These are phyloP conservation scores for Petroica traversi DNA, from an alignment of 2,113 vertebrate genomes.

Conservation along the genomic window DNA sequence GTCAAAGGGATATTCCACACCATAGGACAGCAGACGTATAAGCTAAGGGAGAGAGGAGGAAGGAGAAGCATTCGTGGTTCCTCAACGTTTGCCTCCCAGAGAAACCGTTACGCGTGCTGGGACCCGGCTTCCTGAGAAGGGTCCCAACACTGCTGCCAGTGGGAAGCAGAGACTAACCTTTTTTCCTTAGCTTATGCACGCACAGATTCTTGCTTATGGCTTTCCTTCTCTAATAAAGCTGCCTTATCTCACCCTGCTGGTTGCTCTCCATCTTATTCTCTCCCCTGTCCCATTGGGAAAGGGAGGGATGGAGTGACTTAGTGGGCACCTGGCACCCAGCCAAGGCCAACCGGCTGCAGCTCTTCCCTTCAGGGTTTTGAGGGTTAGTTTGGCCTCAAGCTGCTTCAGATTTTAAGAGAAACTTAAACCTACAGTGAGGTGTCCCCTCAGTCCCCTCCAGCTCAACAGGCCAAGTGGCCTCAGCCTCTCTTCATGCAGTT, in stretches of 20 bases:
- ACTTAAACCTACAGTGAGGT: not conserved
- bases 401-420: not conserved
- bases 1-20: not conserved
- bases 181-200: not conserved
- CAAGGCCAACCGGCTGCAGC: accelerated
- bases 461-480: not conserved
- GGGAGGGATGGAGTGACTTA: accelerated
- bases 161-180: not conserved
- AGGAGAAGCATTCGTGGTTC: too few species aligned
- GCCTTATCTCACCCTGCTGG: not conserved
- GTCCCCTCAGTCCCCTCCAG: not conserved
- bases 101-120: not conserved
- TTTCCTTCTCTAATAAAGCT: not conserved
- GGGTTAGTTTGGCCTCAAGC: not conserved
- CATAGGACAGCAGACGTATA: not conserved
- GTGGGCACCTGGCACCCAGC: not conserved
- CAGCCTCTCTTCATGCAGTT: too few species aligned
- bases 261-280: not conserved
- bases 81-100: not conserved
- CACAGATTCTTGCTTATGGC: not conserved
- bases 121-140: not conserved
- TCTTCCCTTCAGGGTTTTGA: not conserved
- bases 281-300: not conserved
- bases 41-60: not conserved
- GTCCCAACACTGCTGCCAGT: not conserved